Conservation (phyloP, 1,140 invertebrate species). For the Ostrea denselamellosa region DNA sequence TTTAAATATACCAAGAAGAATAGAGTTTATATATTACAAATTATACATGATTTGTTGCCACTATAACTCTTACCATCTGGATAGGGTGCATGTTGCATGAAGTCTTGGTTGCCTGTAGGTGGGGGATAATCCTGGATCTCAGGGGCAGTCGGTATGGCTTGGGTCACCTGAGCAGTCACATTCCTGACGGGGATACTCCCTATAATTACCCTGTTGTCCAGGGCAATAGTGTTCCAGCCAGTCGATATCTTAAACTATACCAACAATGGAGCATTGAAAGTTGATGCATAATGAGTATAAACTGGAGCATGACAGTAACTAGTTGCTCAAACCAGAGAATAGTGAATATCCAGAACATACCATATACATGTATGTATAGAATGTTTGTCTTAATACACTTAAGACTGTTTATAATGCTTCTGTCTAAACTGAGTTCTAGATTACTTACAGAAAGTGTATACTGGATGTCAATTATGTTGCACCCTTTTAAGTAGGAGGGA, state of each 20-base stretch:
- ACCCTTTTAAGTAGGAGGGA: slow-evolving; percentile 96
- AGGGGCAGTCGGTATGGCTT: not conserved
- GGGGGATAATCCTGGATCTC: slow-evolving; percentile 14
- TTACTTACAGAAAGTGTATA: slow-evolving; percentile 95
- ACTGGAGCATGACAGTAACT: too few species aligned
- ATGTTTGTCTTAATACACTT: too few species aligned
- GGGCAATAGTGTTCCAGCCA: not conserved
- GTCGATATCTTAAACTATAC: slow-evolving; percentile 14
- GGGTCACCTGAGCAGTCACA: not conserved
- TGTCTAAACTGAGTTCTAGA: too few species aligned
- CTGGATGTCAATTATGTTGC: slow-evolving; percentile 95
- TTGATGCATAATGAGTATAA: too few species aligned
- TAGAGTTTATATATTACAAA: too few species aligned
- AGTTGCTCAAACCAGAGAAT: too few species aligned
- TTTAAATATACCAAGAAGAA: too few species aligned
- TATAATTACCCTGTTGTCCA: not conserved
- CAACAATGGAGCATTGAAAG: not conserved
- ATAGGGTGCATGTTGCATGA: not conserved
- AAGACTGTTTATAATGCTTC: not conserved
- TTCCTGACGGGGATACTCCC: not conserved
- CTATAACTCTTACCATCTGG: not conserved
- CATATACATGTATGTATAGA: too few species aligned
- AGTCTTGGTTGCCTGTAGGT: not conserved
- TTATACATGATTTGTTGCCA: too few species aligned
- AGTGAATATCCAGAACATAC: too few species aligned